These are phyloP conservation scores for Crotalus adamanteus DNA, from an alignment of 2,797 vertebrate species.

Conservation along the genomic window DNA sequence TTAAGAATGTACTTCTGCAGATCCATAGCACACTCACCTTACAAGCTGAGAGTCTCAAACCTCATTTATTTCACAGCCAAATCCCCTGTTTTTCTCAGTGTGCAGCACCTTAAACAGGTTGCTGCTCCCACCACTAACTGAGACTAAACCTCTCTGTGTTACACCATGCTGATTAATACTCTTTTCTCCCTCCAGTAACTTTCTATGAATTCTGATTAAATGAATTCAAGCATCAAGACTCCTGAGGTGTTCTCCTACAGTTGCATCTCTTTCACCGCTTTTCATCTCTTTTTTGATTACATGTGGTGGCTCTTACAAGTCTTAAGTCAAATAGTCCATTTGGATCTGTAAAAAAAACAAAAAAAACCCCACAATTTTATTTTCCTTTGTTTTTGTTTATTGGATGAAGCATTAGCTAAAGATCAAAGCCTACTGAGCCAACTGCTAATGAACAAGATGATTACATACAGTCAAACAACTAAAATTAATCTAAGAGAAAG, in stretches of 20 bases:
- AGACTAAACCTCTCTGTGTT: constrained; percentile 16
- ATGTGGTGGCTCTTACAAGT: constrained; percentile 11
- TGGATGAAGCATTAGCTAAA: constrained; percentile 23
- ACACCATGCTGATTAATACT: constrained; percentile 22
- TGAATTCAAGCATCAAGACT: constrained; percentile 19
- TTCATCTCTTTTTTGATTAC: constrained; percentile 30
- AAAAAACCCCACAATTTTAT: constrained; percentile 10
- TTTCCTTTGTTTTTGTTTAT: constrained; percentile 48
- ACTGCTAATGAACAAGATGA: constrained; percentile 17
- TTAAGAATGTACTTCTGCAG: not conserved
- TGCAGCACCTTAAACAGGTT: constrained; percentile 10
- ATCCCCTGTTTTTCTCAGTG: not conserved
- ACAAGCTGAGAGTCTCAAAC: not conserved
- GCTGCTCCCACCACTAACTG: constrained; percentile 9
- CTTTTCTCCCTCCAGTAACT: constrained; percentile 14
- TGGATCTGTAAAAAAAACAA: not conserved
- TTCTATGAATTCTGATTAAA: constrained; percentile 43
- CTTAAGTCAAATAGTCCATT: constrained; percentile 27
- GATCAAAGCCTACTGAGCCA: not conserved
- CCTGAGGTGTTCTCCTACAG: constrained; percentile 23
- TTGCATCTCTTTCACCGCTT: constrained; percentile 14
- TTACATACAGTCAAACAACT: constrained; percentile 12
- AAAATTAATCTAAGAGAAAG: constrained; percentile 40
- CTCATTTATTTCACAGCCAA: constrained; percentile 8
- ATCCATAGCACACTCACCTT: not conserved